Conservation (phyloP, 2,888 invertebrate species). For the Phlogophora meticulosa region DNA sequence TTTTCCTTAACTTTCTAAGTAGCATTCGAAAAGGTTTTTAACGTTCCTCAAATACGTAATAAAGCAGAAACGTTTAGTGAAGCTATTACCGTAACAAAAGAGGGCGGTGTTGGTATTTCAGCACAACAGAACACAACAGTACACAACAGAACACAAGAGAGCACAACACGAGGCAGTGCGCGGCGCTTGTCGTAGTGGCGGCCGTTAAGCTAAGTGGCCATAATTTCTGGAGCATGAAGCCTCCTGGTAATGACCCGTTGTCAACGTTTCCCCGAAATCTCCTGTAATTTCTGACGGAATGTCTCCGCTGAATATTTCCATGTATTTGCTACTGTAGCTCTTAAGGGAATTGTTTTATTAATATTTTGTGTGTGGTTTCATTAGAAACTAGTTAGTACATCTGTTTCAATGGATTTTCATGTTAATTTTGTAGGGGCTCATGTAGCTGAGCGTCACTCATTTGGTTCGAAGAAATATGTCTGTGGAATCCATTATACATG, state of each 20-base stretch:
- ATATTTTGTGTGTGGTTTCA: neutral
- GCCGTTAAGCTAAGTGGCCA: slow-evolving; percentile 57
- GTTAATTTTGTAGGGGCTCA: neutral
- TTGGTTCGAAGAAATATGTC: slow-evolving; percentile 11
- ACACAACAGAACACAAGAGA: slow-evolving; percentile 1
- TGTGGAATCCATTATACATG: neutral
- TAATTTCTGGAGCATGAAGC: slow-evolving; percentile 55
- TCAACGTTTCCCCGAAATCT: slow-evolving; percentile 47
- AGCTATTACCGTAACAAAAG: slow-evolving; percentile 18
- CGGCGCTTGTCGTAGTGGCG: slow-evolving; percentile 33
- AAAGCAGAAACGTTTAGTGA: neutral
- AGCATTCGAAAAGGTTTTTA: neutral
- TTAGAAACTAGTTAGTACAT: neutral
- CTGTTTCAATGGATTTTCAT: neutral
- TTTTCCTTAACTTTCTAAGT: slow-evolving; percentile 7
- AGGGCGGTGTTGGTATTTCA: slow-evolving; percentile 13
- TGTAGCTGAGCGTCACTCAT: neutral
- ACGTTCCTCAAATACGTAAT: neutral
- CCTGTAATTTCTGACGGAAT: slow-evolving; percentile 52
- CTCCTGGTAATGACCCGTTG: slow-evolving; percentile 55
- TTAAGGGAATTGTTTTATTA: slow-evolving; percentile 13
- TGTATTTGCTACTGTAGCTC: slow-evolving; percentile 24
- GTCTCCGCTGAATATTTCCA: slow-evolving; percentile 38
- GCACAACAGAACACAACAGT: slow-evolving; percentile 1
- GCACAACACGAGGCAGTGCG: slow-evolving; percentile 18